phyloP scores from a whole-genome alignment of 2,113 vertebrate species.

The Phalacrocorax aristotelis region DNA sequence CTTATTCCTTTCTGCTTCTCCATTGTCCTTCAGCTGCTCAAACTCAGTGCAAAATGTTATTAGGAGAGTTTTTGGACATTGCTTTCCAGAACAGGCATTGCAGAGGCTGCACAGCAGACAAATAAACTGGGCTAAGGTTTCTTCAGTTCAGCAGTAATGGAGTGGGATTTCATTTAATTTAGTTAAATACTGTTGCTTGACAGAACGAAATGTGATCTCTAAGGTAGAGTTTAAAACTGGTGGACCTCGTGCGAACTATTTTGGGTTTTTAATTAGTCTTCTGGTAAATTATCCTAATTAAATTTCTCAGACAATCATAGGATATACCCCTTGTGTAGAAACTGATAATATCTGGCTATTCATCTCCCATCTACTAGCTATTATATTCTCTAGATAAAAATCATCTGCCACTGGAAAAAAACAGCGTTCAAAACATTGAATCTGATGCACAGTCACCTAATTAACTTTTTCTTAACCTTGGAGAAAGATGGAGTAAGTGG shows the following conservation, averaged over 20 bases:
- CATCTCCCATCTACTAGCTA: background rate
- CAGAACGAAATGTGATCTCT: slow-evolving; percentile 64
- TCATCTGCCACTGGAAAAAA: background rate
- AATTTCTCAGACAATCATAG: slow-evolving; percentile 55
- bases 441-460: background rate
- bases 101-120: slow-evolving; percentile 12
- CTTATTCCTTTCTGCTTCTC: background rate
- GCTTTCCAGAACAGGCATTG: background rate
- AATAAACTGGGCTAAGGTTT: slow-evolving; percentile 50
- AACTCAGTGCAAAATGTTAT: background rate
- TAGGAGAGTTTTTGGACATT: background rate
- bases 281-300: slow-evolving; percentile 62
- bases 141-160: slow-evolving; percentile 42
- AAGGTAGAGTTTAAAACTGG: slow-evolving; percentile 56
- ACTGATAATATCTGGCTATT: background rate
- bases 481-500: background rate
- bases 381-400: slow-evolving; percentile 30
- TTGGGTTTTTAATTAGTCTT: slow-evolving; percentile 57
- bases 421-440: background rate
- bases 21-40: background rate
- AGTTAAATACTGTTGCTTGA: slow-evolving; percentile 59
- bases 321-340: slow-evolving; percentile 1
- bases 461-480: slow-evolving; percentile 2
- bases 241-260: slow-evolving; percentile 48
- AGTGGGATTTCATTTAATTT: slow-evolving; percentile 65